phyloP scores from a whole-genome alignment of 1,140 invertebrate species.

The Zaprionus camerounensis region DNA sequence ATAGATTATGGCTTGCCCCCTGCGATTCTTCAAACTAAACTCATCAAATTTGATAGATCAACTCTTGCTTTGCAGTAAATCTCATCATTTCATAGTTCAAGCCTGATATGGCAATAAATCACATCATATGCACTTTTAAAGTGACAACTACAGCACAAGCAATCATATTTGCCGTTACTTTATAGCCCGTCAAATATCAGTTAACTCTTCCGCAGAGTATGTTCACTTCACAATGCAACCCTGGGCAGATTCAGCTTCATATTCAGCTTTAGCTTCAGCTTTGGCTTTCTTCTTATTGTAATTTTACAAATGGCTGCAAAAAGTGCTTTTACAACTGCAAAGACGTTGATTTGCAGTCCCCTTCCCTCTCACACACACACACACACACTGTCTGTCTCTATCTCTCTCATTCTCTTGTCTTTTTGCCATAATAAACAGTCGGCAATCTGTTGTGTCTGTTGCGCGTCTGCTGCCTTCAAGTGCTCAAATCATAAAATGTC shows the following conservation, averaged over 20 bases:
- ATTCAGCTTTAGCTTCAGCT: conserved; percentile 5
- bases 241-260: background rate
- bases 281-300: conserved; percentile 53
- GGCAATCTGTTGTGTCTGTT: conserved; percentile 80
- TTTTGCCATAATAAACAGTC: conserved; percentile 74
- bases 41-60: background rate
- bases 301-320: conserved; percentile 74
- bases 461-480: conserved; percentile 78
- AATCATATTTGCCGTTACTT: background rate
- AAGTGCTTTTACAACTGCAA: conserved; percentile 54
- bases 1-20: background rate
- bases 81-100: background rate
- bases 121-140: background rate
- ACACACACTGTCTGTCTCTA: background rate
- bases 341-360: conserved; percentile 66
- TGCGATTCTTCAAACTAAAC: background rate
- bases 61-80: background rate
- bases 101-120: background rate
- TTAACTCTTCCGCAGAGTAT: conserved; percentile 9
- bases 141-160: background rate
- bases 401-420: conserved; percentile 14
- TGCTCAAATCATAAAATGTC: conserved; percentile 82
- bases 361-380: background rate
- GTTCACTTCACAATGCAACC: background rate
- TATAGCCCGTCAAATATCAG: conserved; percentile 14